phyloP scores from a whole-genome alignment of 1,140 invertebrate species.

The Anadara kagoshimensis region DNA sequence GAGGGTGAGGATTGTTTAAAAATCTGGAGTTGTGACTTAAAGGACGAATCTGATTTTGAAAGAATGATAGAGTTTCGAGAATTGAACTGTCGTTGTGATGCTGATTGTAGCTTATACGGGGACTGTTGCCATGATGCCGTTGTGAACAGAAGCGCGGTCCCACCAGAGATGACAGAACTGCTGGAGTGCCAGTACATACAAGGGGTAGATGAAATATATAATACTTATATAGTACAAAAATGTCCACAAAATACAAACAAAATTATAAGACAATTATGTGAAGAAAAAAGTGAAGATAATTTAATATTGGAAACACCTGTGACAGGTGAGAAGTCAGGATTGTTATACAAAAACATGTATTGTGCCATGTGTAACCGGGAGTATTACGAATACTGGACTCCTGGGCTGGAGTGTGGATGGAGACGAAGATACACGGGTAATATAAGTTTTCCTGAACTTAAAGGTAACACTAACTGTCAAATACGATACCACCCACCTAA shows the following conservation, averaged over 20 bases:
- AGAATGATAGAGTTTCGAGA: too few relatives aligned
- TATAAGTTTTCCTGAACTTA: conserved; percentile 8
- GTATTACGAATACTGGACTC: conserved; percentile 11
- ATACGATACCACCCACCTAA: conserved; percentile 10
- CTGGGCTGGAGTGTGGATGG: conserved; percentile 31
- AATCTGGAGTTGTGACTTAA: too few relatives aligned
- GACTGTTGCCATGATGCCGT: conserved; percentile 28
- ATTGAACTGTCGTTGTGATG: conserved; percentile 30
- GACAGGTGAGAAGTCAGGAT: conserved; percentile 14
- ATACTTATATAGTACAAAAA: conserved; percentile 25
- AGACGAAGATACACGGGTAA: conserved; percentile 3
- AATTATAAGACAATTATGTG: conserved; percentile 14
- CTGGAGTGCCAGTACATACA: conserved; percentile 27
- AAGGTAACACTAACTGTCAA: conserved; percentile 21
- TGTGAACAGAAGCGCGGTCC: background rate
- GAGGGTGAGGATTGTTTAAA: too few relatives aligned
- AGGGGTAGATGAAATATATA: conserved; percentile 22
- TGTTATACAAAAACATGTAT: conserved; percentile 34
- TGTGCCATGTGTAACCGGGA: conserved; percentile 38
- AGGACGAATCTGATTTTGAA: too few relatives aligned
- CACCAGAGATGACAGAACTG: background rate
- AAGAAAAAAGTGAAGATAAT: background rate
- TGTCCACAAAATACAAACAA: conserved; percentile 17
- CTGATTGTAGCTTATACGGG: conserved; percentile 7
- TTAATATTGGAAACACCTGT: conserved; percentile 11